Evolutionary conservation across 2,113 vertebrate species (phyloP).

Genomic region (Baryphthengus martii): DNA sequence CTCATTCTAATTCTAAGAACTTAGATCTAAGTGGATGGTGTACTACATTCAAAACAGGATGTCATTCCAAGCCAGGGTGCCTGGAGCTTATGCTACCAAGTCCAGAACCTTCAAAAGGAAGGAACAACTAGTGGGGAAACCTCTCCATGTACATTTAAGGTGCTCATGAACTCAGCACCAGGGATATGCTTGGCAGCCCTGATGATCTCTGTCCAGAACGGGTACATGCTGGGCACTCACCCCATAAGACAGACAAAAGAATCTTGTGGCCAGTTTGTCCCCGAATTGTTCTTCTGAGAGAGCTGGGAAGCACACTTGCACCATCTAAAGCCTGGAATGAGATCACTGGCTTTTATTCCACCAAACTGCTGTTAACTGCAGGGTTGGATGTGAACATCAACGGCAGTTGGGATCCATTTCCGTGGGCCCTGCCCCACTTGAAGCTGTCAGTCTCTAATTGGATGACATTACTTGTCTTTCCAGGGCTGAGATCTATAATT

Average conservation of each 20-base stretch:
- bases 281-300: not conserved
- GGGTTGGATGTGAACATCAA: not conserved
- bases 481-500: constrained; percentile 74
- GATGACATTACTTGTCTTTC: not conserved
- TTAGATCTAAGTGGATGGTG: not conserved
- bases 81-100: not conserved
- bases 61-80: not conserved
- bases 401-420: not conserved
- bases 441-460: not conserved
- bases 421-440: not conserved
- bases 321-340: not conserved
- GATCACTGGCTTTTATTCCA: not conserved
- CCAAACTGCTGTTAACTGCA: not conserved
- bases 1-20: not conserved
- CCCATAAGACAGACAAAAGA: accelerated
- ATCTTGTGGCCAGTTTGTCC: not conserved
- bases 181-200: not conserved
- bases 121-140: not conserved
- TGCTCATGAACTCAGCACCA: not conserved
- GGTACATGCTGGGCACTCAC: not conserved
- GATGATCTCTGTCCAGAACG: not conserved
- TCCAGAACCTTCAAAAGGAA: not conserved
- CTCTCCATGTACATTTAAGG: not conserved
- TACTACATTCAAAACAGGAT: not conserved
- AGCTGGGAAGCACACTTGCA: not conserved